Percentiles rank a stretch among this genome's conserved stretches.
These are phyloP conservation scores for Unio pictorum DNA, from an alignment of 2,888 invertebrate species.

Conservation along the genomic window DNA sequence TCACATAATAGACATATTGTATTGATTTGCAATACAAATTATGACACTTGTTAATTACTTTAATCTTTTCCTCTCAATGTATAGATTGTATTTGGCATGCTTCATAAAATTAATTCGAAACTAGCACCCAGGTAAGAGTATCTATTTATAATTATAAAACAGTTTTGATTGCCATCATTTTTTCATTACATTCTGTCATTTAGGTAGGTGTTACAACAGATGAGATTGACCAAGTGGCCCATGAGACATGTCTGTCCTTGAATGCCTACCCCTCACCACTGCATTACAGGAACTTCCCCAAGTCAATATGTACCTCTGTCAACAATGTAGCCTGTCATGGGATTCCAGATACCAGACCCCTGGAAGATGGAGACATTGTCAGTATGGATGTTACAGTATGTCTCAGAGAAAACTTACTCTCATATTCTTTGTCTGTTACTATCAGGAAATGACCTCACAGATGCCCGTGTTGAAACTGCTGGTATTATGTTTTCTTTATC, in stretches of 20 bases:
- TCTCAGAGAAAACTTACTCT: slow-evolving; percentile 9
- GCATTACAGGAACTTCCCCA: slow-evolving; percentile 87
- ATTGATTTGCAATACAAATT: not conserved
- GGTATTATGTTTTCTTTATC: too few relatives aligned
- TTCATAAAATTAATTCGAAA: not conserved
- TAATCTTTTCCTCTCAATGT: too few relatives aligned
- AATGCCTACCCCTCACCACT: slow-evolving; percentile 93
- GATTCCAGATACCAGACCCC: slow-evolving; percentile 85
- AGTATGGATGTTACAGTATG: slow-evolving; percentile 92
- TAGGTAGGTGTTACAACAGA: slow-evolving; percentile 85
- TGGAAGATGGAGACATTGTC: slow-evolving; percentile 89
- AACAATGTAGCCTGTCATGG: slow-evolving; percentile 95
- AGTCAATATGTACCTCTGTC: slow-evolving; percentile 91
- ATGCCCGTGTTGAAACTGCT: too few relatives aligned
- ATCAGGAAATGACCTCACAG: too few relatives aligned
- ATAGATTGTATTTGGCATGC: not conserved
- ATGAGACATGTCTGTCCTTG: slow-evolving; percentile 79
- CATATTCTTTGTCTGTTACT: too few relatives aligned
- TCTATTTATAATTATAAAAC: too few relatives aligned
- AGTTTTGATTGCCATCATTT: not conserved
- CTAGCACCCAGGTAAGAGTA: not conserved
- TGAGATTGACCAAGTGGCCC: slow-evolving; percentile 84
- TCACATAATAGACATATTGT: not conserved
- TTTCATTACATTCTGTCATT: slow-evolving; percentile 1
- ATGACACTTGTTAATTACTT: too few relatives aligned